Evolutionary conservation across 2,888 invertebrate genomes (phyloP).

Genomic region (Ctenicera cuprea): DNA sequence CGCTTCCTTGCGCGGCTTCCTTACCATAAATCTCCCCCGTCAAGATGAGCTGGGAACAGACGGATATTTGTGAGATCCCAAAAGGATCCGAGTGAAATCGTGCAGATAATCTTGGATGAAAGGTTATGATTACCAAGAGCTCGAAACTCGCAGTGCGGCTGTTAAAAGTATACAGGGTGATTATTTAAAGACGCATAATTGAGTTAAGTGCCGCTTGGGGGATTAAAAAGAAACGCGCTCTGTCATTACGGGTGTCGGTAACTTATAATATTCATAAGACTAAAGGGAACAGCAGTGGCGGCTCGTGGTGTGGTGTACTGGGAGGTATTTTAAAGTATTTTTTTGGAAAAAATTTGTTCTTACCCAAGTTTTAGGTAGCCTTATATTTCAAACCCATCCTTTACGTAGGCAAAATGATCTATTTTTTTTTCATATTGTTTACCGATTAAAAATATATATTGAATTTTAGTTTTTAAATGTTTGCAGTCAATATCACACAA

Average conservation of each 20-base stretch:
- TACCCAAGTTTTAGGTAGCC: too few relatives aligned
- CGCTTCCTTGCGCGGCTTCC: conserved; percentile 18
- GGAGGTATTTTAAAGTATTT: too few relatives aligned
- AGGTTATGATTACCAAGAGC: conserved; percentile 44
- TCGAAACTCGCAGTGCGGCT: conserved; percentile 7
- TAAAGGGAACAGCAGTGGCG: too few relatives aligned
- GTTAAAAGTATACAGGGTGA: conserved; percentile 20
- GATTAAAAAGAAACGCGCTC: not conserved
- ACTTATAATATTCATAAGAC: not conserved
- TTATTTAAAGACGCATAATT: conserved; percentile 11
- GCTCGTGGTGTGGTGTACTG: too few relatives aligned
- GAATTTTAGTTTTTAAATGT: too few relatives aligned
- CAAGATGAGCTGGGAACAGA: conserved; percentile 40
- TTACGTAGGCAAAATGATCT: too few relatives aligned
- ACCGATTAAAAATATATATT: too few relatives aligned
- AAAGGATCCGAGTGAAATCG: conserved; percentile 49
- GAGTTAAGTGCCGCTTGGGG: conserved; percentile 4
- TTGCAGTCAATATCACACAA: too few relatives aligned
- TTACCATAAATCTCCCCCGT: conserved; percentile 42
- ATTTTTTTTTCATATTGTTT: too few relatives aligned
- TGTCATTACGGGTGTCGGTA: not conserved
- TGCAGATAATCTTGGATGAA: conserved; percentile 49
- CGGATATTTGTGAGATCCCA: conserved; percentile 48
- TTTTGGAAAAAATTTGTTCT: too few relatives aligned
- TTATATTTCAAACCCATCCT: too few relatives aligned